Base-by-base conservation (phyloP, 2,888 invertebrate species). In the Adelognathus sp. region DNA sequence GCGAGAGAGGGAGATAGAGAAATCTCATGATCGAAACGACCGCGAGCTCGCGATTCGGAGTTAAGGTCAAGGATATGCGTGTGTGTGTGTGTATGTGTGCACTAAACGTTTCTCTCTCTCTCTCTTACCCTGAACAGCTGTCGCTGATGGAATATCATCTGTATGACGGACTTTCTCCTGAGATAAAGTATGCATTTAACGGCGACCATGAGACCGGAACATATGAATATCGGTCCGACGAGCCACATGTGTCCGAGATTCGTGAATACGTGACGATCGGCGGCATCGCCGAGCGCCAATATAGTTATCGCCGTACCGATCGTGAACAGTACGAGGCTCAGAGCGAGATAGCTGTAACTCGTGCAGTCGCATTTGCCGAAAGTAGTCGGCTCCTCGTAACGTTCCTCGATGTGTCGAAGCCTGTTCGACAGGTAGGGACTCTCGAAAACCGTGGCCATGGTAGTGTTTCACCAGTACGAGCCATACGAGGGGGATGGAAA, bases 201-300 rank as follows among this genome's bases (percentile, higher is more conserved):
- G 52, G 94, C 94, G 69, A 95, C 94, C 94, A 94, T 94, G 91
- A 94, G 93, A 82, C 94, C 94, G 81, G 94, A 94, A 91, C 94
- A 94, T 88, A 94, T 94, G 88, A 94, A 94, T 87, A 94, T 94
- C 66, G 94, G 94, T 76, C 94, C 94, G 76, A 94, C 94, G 14
- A 94, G 92, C 94, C 94, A 94, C 94, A 94, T 94, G 92, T 94
- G 94, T 79, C 94, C 94, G 83, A 95, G 91, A 91, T 94, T 93
- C 83, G 91, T 93, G 83, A 94, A 93, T 84, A 94, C 92, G 84
- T 93, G 93, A 64, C 93, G 94, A 90, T 94, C 93, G 71, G 93
- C 92, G 39, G 88, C 88, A 87, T 94, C 94, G 79, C 94, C 94
- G 83, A 94, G 91, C 56, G 94, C 94, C 74, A 94, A 90, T 70